Evolutionary conservation across 1,140 invertebrate genomes (phyloP).

Genomic region (Octopus sinensis): DNA sequence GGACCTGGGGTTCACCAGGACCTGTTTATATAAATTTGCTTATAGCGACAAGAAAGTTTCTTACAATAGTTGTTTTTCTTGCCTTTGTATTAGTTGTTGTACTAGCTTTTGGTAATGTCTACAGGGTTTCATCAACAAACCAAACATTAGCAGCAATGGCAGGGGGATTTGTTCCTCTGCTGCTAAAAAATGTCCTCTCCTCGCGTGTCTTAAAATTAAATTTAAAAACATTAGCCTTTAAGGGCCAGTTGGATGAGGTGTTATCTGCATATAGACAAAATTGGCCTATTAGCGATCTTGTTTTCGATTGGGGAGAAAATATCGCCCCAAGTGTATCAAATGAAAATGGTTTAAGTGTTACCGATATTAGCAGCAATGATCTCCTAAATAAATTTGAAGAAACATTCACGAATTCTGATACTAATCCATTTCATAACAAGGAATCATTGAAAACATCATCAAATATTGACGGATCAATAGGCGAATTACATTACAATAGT

Average conservation of each 20-base stretch:
- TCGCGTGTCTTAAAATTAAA: conserved; percentile 45
- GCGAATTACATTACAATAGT: not conserved
- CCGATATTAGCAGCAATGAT: not conserved
- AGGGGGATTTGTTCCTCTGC: conserved; percentile 53
- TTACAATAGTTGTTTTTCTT: conserved; percentile 51
- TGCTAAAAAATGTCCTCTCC: conserved; percentile 52
- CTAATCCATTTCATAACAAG: not conserved
- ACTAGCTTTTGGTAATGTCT: conserved; percentile 53
- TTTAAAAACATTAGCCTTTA: conserved; percentile 52
- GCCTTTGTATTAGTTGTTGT: conserved; percentile 55
- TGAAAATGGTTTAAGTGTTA: too few species aligned
- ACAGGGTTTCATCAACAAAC: conserved; percentile 52
- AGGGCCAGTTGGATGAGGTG: conserved; percentile 54
- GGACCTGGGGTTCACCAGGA: conserved; percentile 50
- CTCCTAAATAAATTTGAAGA: not conserved
- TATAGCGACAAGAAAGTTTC: conserved; percentile 51
- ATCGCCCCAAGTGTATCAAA: conserved; percentile 21
- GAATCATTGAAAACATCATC: not conserved
- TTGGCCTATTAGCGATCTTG: conserved; percentile 50
- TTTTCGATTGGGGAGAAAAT: conserved; percentile 33
- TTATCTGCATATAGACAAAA: conserved; percentile 51
- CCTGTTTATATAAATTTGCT: conserved; percentile 52
- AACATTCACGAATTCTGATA: not conserved
- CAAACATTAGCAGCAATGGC: conserved; percentile 53
- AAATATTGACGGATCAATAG: not conserved